Evolutionary conservation across 2,113 vertebrate genomes (phyloP).

Genomic region (Cyanocitta stelleri): DNA sequence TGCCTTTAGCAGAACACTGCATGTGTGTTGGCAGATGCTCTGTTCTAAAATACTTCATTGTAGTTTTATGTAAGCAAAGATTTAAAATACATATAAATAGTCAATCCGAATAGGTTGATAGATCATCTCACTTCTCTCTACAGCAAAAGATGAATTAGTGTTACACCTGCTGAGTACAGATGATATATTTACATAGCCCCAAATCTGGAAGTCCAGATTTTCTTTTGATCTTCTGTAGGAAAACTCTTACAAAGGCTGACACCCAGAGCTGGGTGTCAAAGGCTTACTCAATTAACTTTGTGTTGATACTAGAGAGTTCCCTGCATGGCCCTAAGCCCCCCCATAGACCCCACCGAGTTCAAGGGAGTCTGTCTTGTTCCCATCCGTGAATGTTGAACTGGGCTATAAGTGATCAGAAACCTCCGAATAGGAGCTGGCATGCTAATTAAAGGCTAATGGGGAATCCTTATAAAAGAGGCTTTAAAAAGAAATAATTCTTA

Average conservation of each 20-base stretch:
- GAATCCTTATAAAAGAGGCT: constrained; percentile 1
- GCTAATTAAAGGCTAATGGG: constrained; percentile 7
- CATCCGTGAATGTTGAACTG: neutral
- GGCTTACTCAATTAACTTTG: neutral
- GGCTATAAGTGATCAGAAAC: neutral
- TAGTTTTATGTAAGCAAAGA: constrained; percentile 41
- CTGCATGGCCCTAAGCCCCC: neutral
- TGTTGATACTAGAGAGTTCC: neutral
- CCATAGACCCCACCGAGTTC: neutral
- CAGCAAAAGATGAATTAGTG: neutral
- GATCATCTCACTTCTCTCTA: neutral
- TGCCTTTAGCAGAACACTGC: constrained; percentile 7
- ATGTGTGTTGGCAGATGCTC: neutral
- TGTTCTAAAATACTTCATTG: constrained; percentile 28
- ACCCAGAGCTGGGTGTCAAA: neutral
- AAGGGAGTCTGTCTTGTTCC: neutral
- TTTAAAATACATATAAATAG: constrained; percentile 33
- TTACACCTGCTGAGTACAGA: neutral
- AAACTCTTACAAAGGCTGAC: neutral
- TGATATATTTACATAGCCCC: neutral
- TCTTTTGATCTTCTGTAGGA: neutral
- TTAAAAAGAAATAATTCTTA: constrained; percentile 10
- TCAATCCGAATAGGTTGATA: neutral
- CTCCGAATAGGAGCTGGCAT: neutral
- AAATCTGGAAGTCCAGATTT: neutral